These are phyloP conservation scores for Noctua fimbriata DNA, from an alignment of 2,888 invertebrate species.

Conservation along the genomic window DNA sequence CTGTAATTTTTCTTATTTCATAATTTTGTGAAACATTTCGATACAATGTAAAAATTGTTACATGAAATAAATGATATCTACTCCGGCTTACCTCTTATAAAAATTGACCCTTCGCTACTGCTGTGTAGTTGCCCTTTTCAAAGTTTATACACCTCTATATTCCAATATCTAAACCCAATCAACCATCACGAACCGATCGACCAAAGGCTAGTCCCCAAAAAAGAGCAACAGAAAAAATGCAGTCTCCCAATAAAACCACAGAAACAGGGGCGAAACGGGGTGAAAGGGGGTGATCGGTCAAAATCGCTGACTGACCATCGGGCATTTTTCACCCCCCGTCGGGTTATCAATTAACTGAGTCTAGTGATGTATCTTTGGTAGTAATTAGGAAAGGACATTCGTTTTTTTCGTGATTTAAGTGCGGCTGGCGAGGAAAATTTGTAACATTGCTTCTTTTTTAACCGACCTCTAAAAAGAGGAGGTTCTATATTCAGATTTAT, in stretches of 20 bases:
- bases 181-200: constrained; percentile 8
- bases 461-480: no score
- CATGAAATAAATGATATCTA: no score
- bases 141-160: not conserved
- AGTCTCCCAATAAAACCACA: constrained; percentile 51
- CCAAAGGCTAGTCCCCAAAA: constrained; percentile 15
- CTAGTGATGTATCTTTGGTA: constrained; percentile 31
- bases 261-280: constrained; percentile 28
- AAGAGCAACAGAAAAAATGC: constrained; percentile 42
- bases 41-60: no score
- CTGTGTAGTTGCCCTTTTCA: not conserved
- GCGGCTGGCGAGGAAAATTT: not conserved
- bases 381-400: constrained; percentile 35
- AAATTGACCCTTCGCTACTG: no score
- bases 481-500: no score
- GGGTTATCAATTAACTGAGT: constrained; percentile 56
- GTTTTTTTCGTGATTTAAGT: constrained; percentile 17
- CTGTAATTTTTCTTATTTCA: no score
- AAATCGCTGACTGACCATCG: constrained; percentile 60
- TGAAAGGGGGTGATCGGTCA: constrained; percentile 50
- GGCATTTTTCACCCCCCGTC: constrained; percentile 48
- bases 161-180: constrained; percentile 21
- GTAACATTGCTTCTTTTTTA: not conserved
- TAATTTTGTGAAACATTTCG: no score
- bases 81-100: no score